phyloP scores from a whole-genome alignment of 2,888 invertebrate species.

The Adela reaumurella region DNA sequence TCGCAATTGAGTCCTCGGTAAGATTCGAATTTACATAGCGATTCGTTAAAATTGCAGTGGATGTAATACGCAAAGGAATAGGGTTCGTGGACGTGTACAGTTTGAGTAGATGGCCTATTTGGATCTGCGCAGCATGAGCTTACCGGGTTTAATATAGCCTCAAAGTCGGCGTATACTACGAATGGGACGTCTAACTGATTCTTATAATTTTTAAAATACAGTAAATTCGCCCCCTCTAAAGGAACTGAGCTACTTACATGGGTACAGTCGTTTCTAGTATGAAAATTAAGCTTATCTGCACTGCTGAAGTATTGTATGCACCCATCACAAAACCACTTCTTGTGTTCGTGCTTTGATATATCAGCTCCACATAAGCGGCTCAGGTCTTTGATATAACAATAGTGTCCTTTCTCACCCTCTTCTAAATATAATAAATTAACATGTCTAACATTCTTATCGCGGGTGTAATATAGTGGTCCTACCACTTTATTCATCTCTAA shows the following conservation, averaged over 20 bases:
- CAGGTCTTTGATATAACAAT: slow-evolving; percentile 5
- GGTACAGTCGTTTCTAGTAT: not conserved
- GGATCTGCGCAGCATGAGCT: too few species aligned
- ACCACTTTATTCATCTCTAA: slow-evolving; percentile 7
- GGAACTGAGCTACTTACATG: not conserved
- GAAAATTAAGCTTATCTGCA: not conserved
- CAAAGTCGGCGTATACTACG: too few species aligned
- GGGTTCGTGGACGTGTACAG: not conserved
- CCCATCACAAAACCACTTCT: too few species aligned
- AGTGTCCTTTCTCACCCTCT: slow-evolving; percentile 3
- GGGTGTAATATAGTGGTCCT: slow-evolving; percentile 3
- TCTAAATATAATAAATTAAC: slow-evolving; percentile 5
- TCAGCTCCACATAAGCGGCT: not conserved
- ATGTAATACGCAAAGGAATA: not conserved
- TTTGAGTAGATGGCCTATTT: not conserved
- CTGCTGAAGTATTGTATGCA: too few species aligned
- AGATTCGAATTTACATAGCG: too few species aligned
- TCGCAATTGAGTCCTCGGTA: too few species aligned
- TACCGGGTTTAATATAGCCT: not conserved
- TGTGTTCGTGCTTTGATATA: slow-evolving; percentile 2
- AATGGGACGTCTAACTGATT: not conserved
- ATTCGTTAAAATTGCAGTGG: not conserved
- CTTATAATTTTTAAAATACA: not conserved
- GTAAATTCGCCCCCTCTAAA: not conserved
- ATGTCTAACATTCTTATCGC: slow-evolving; percentile 2